phyloP scores from a whole-genome alignment of 2,888 invertebrate genomes.

The Pandemis heparana region DNA sequence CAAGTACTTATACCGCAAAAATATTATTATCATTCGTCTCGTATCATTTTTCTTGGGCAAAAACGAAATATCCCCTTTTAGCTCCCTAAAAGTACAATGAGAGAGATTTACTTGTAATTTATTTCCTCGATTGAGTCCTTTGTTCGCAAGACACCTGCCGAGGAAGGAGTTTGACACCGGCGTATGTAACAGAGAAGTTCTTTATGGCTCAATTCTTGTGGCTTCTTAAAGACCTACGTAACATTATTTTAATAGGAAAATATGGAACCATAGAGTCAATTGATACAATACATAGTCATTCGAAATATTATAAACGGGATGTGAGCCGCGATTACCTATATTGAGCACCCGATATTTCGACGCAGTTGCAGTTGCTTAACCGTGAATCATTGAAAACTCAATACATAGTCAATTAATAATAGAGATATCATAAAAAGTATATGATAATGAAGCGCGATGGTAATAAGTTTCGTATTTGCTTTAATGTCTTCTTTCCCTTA shows the following conservation, averaged over 20 bases:
- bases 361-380: too few species aligned
- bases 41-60: constrained; percentile 14
- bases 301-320: too few species aligned
- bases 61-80: constrained; percentile 18
- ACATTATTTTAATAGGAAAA: background rate
- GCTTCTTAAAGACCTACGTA: background rate
- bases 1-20: background rate
- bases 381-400: too few species aligned
- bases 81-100: constrained; percentile 15
- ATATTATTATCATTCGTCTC: constrained; percentile 4
- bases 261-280: too few species aligned
- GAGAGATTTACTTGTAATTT: constrained; percentile 31
- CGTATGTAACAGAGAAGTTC: background rate
- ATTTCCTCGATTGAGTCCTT: constrained; percentile 28
- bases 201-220: background rate
- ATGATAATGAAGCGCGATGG: too few species aligned
- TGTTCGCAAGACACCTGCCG: constrained; percentile 27
- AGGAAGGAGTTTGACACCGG: background rate
- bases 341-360: too few species aligned
- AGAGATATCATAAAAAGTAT: too few species aligned
- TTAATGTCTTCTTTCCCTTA: too few species aligned
- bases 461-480: too few species aligned
- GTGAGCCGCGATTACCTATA: too few species aligned
- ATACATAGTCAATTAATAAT: too few species aligned
- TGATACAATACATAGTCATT: too few species aligned